Evolutionary conservation across 2,797 vertebrate species (phyloP).

Genomic region (Sebastolobus alascanus): DNA sequence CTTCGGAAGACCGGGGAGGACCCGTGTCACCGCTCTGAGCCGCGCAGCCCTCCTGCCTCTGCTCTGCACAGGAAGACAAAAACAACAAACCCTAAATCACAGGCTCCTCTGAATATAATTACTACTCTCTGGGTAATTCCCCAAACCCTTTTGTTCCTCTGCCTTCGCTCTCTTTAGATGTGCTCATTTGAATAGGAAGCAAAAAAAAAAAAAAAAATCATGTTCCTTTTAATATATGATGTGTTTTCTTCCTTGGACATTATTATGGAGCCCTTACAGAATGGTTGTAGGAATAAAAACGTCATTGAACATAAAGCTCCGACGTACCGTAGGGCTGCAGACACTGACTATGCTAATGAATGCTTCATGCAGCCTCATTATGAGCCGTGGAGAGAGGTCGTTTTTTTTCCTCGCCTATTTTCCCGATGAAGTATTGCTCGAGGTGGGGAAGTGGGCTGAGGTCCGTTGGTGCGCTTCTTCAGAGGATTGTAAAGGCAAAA

Average conservation of each 20-base stretch:
- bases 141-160: slow-evolving; percentile 46
- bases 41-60: slow-evolving; percentile 45
- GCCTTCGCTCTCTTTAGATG: slow-evolving; percentile 63
- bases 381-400: slow-evolving; percentile 68
- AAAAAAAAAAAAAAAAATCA: slow-evolving; percentile 47
- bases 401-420: slow-evolving; percentile 76
- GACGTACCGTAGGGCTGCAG: slow-evolving; percentile 67
- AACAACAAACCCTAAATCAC: slow-evolving; percentile 76
- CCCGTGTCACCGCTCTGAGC: slow-evolving; percentile 52
- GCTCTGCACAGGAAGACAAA: slow-evolving; percentile 62
- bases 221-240: slow-evolving; percentile 74
- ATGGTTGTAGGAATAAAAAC: slow-evolving; percentile 79
- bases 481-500: slow-evolving; percentile 38
- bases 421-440: slow-evolving; percentile 73
- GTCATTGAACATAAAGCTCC: slow-evolving; percentile 77
- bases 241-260: slow-evolving; percentile 76
- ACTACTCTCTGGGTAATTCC: slow-evolving; percentile 78
- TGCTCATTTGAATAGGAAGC: slow-evolving; percentile 81
- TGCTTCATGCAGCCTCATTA: slow-evolving; percentile 82
- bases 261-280: slow-evolving; percentile 79
- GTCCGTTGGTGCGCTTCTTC: slow-evolving; percentile 41
- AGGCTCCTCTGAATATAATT: slow-evolving; percentile 77
- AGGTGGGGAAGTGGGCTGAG: slow-evolving; percentile 55
- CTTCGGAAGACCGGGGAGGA: slow-evolving; percentile 60
- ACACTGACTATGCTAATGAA: slow-evolving; percentile 83